Evolutionary conservation across 92 coral and sea anemone genomes (phyloP), one percentile per base, ranked within the genome.

Genomic region (Phenganax marumi): DNA sequence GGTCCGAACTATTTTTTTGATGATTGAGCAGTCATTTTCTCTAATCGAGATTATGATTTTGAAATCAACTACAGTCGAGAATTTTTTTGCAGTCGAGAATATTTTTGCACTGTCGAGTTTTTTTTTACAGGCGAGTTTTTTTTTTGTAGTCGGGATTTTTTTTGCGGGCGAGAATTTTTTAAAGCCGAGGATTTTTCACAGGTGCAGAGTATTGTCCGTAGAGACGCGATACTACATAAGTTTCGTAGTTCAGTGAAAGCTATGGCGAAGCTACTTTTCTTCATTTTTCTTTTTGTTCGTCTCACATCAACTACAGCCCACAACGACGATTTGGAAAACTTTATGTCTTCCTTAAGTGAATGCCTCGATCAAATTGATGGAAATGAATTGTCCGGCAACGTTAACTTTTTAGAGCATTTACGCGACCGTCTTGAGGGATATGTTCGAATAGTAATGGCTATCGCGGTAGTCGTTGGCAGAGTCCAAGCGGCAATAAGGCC

Each of bases 371-470:
- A 26, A 33, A 72, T 72, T 72, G 77, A 72, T 48, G 11, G 16
- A 2, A 72, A 72, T 72, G 58, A 48, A 72, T 72, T 72, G n/a
- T 43, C 57, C 10, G 58, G 77, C 6, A 50, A 72, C 25, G 6
- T 72, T 8, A 49, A 25, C 23, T 49, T 48, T 48, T 49, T 72
- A 33, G 77, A 48, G 57, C 54, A 72, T 12, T 25, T 72, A 13
- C 57, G 12, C 52, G 77, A 72, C 54, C 57, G 77, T 72, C 84
- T 58, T 43, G 74, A 75, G 74, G 77, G 74, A 48, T 55, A 63
- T 72, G 50, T 74, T 79, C 85, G 79, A 79, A 79, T 79, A 50
- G 22, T 85, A 66, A 63, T 83, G 21, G 77, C 58, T 10, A 72
- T 72, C 58, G 48, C 77, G 9, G 49, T 72, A 39, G 75, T 39